Evolutionary conservation across 2,888 invertebrate genomes (phyloP), one percentile per base, ranked within the genome.

Genomic region (Troides oblongomaculatus): DNA sequence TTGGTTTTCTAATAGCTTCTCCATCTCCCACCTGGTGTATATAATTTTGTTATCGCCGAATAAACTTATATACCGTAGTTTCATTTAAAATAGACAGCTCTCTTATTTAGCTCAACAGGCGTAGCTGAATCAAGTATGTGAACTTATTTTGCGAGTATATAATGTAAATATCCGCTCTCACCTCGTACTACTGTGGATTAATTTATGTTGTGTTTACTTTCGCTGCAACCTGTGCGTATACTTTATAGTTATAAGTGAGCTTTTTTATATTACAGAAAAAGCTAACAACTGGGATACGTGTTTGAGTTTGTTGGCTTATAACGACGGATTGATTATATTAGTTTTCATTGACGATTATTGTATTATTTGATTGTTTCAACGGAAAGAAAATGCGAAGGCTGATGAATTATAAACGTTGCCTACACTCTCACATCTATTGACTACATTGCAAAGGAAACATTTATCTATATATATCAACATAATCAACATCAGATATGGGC

Each of bases 141-240:
- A 25, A n/a, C 3, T 58, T 58, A 58, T 30, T 56, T 69, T 56
- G 61, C 25, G 25, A 59, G 56, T 61, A 58, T 67, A 56, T 43
- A 57, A 46, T 62, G 90, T 90, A 90, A 88, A 90, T 90, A 90
- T 84, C 79, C 75, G 73, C 72, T 73, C 74, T 76, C 68, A 74
- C 75, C 77, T 74, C 78, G 66, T 65, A 58, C 78, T 75, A 4
- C 4, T n/a, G 79, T 81, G 86, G 79, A 84, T 82, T 89, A 86
- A 90, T 85, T 89, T 89, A 90, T 88, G 84, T 85, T 85, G 76
- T 78, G 76, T 78, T 58, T 79, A 56, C 50, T 62, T 62, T 71
- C 73, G 74, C 78, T 79, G 78, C 78, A 75, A 78, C 77, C 81
- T 74, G 80, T 83, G 81, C 77, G 10, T 76, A 78, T 79, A 80